Percentiles rank a stretch among this genome's conserved stretches.
phyloP scores from a whole-genome alignment of 2,797 vertebrate species.

The Heteromormyrus szaboi region DNA sequence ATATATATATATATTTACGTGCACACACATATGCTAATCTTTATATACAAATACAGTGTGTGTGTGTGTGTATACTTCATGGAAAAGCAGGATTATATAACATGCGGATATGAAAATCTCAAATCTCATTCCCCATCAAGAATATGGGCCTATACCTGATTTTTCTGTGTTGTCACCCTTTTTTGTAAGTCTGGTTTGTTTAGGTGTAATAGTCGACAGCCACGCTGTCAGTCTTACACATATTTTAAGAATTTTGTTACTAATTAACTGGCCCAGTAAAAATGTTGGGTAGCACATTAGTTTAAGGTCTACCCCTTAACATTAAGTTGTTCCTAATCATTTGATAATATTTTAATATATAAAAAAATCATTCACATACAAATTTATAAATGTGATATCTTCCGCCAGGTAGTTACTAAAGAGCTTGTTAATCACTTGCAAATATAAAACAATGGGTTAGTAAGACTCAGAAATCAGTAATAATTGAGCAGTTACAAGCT shows the following conservation, averaged over 20 bases:
- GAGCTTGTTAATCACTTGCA: not conserved
- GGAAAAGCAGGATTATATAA: not conserved
- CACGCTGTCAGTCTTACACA: not conserved
- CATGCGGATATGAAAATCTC: not conserved
- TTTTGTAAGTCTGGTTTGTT: not conserved
- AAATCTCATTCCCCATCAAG: not conserved
- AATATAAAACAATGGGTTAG: not conserved
- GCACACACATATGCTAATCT: not conserved
- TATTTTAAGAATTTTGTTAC: not conserved
- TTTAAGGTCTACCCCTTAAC: not conserved
- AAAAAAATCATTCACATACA: not conserved
- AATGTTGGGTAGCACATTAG: not conserved
- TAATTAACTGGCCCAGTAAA: not conserved
- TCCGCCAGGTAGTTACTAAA: not conserved
- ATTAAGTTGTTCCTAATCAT: not conserved
- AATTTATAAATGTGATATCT: not conserved
- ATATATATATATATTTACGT: not conserved
- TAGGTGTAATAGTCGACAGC: not conserved
- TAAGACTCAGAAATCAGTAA: not conserved
- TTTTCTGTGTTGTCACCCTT: not conserved
- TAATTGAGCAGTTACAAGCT: not conserved
- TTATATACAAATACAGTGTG: not conserved
- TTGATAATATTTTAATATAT: not conserved
- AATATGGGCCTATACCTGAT: not conserved
- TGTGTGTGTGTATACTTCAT: not conserved